Percentiles rank a stretch among this genome's conserved stretches.
These are phyloP conservation scores for Erannis defoliaria DNA, from an alignment of 2,888 invertebrate species.

Conservation along the genomic window DNA sequence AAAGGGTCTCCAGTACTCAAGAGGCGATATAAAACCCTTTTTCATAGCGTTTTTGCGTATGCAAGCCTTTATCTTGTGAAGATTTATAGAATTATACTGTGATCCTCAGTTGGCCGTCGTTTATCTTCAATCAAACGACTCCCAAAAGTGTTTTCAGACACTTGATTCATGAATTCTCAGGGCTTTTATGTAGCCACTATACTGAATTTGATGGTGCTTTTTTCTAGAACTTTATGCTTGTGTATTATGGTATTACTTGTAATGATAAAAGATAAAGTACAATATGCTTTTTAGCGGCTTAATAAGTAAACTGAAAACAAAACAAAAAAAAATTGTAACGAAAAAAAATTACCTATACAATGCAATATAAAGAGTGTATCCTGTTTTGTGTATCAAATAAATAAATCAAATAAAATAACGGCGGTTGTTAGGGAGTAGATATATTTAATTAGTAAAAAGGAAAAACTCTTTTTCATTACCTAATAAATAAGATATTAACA, in stretches of 20 bases:
- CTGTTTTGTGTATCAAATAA: too few relatives aligned
- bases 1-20: conserved; percentile 6
- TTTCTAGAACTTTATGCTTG: not conserved
- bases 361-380: too few relatives aligned
- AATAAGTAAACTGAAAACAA: too few relatives aligned
- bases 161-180: conserved; percentile 30
- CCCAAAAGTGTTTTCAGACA: conserved; percentile 36
- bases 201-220: conserved; percentile 16
- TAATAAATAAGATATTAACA: too few relatives aligned
- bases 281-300: too few relatives aligned
- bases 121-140: conserved; percentile 37
- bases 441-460: too few relatives aligned
- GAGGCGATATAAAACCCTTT: conserved; percentile 14
- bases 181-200: conserved; percentile 24
- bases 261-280: not conserved
- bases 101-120: conserved; percentile 25
- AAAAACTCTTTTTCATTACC: too few relatives aligned
- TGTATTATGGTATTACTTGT: not conserved
- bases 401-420: too few relatives aligned
- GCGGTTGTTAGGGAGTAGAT: too few relatives aligned
- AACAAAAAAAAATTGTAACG: too few relatives aligned
- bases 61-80: conserved; percentile 29
- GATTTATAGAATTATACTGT: conserved; percentile 31
- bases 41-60: conserved; percentile 28
- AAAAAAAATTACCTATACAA: too few relatives aligned